A percentile compares a stretch with the other conserved stretches of the same genome.
phyloP scores from a whole-genome alignment of 2,113 vertebrate genomes.

The Zapornia atra region DNA sequence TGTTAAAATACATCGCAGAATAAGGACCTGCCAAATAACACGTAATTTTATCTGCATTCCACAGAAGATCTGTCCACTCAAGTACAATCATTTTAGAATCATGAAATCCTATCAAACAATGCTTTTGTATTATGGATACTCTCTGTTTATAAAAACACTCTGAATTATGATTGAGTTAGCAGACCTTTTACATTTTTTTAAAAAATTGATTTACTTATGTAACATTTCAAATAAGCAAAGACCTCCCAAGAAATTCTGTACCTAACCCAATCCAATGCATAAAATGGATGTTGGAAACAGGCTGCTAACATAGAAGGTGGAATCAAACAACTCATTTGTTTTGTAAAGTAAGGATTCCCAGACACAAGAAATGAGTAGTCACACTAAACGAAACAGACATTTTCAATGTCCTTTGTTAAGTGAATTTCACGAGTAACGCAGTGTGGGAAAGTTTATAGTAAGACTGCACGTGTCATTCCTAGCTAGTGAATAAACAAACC shows the following conservation, averaged over 20 bases:
- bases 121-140: neutral
- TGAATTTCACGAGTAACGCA: conserved; percentile 7
- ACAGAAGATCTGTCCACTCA: neutral
- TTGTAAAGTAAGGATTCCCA: neutral
- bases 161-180: neutral
- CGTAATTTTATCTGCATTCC: neutral
- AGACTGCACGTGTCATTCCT: neutral
- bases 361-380: neutral
- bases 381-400: neutral
- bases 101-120: neutral
- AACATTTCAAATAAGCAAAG: neutral
- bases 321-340: neutral
- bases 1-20: neutral
- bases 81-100: neutral
- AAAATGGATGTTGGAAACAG: neutral
- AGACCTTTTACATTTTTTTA: neutral
- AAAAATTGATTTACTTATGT: neutral
- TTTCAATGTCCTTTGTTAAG: neutral
- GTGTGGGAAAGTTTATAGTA: conserved; percentile 62
- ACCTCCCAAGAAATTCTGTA: neutral
- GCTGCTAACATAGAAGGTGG: neutral
- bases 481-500: conserved; percentile 52
- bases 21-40: neutral
- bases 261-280: neutral
- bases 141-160: neutral